Base-by-base conservation (phyloP, 2,888 invertebrate species). In the Synanthedon formicaeformis region DNA sequence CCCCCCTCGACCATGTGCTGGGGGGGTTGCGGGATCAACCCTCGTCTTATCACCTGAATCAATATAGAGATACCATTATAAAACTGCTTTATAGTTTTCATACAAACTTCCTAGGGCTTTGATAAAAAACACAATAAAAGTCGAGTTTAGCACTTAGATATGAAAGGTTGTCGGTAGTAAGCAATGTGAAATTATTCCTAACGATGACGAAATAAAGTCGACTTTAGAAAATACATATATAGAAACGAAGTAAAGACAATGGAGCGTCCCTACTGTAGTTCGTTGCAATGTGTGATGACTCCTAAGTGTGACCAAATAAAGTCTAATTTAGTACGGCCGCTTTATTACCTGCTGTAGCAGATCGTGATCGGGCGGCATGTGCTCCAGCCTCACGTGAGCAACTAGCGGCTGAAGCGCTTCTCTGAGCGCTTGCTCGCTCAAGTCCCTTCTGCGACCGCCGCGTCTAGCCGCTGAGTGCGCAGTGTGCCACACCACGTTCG, bases 401-500 rank as follows among this genome's bases (percentile, higher is more conserved):
- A 96, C 81, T 53, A 98, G 88, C 64, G 96, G 93, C 2, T 94
- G 93, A 52, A 97, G 89, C 66, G 95, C 92, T 75, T 96, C 96
- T 11, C 95, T 88, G 61, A 96, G 82, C 72, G 96, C 96, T 51
- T 93, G 92, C 74, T 97, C 97, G 66, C 94, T 94, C 57, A 93
- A 82, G 23, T 59, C 95, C 51, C 58, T 90, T 92, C 90, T 71
- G 92, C 94, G 76, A 92, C 96, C 91, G 12, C 94, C 96, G 74
- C 96, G 95, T 49, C 96, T 91, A 12, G 94, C 91, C 56, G 95
- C 96, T 41, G 95, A 94, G 82, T 96, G 96, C n/a, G 96, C 95
- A 8, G 97, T 97, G 78, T 96, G 95, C 78, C 94, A 95, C 59
- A 96, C 90, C 53, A 96, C 83, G 85, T 96, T 96, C 27, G 97